These are phyloP conservation scores for Notothenia rossii DNA, from an alignment of 2,113 vertebrate genomes.

Conservation along the genomic window DNA sequence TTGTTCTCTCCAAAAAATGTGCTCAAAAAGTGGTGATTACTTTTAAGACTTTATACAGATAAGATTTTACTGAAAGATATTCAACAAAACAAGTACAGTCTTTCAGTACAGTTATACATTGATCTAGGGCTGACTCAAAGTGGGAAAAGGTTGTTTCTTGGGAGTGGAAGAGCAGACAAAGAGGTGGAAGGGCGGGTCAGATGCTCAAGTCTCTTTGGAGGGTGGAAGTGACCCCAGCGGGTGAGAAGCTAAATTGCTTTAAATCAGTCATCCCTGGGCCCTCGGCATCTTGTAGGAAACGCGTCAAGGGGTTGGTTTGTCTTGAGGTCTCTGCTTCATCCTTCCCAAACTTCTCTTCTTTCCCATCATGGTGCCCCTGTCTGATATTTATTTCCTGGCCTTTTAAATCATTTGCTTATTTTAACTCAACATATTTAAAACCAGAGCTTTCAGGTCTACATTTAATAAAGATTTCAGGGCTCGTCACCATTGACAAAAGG, in stretches of 20 bases:
- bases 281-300: slow-evolving; percentile 42
- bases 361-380: neutral
- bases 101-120: neutral
- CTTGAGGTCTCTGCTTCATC: slow-evolving; percentile 40
- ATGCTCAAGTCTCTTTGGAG: slow-evolving; percentile 12
- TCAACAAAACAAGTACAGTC: neutral
- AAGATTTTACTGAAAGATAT: neutral
- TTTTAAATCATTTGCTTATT: slow-evolving; percentile 26
- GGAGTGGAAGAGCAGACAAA: slow-evolving; percentile 19
- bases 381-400: neutral
- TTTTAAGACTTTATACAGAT: neutral
- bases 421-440: neutral
- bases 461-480: neutral
- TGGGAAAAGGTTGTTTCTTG: neutral
- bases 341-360: slow-evolving; percentile 30
- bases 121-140: neutral
- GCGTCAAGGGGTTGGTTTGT: slow-evolving; percentile 25
- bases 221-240: slow-evolving; percentile 48
- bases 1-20: neutral
- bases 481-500: slow-evolving; percentile 11
- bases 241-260: slow-evolving; percentile 27
- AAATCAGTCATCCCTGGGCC: slow-evolving; percentile 16
- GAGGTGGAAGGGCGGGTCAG: slow-evolving; percentile 10
- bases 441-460: neutral
- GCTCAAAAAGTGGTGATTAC: neutral